Evolutionary conservation across 2,888 invertebrate genomes (phyloP).

Genomic region (Xestia rhomboidea): DNA sequence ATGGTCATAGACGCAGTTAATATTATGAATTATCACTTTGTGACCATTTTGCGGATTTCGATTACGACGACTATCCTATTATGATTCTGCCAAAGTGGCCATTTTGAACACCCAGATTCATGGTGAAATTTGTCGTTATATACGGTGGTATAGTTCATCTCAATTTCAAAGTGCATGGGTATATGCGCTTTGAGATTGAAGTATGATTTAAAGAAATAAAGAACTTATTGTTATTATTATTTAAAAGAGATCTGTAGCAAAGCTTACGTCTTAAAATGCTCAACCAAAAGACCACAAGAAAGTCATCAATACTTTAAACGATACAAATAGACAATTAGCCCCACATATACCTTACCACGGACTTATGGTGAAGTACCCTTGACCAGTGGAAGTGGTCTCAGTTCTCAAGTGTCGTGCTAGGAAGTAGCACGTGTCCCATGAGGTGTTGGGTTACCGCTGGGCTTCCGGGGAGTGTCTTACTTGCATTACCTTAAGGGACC

Average conservation of each 20-base stretch:
- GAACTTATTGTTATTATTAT: too few relatives aligned
- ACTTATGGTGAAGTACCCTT: constrained; percentile 27
- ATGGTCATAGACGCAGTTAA: too few relatives aligned
- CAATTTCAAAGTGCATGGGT: too few relatives aligned
- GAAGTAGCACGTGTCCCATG: constrained; percentile 81
- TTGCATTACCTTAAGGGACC: constrained; percentile 19
- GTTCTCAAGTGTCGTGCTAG: constrained; percentile 68
- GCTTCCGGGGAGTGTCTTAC: constrained; percentile 56
- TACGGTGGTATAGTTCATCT: too few relatives aligned
- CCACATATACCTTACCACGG: constrained; percentile 13
- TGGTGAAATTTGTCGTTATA: not conserved
- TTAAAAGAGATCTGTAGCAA: not conserved
- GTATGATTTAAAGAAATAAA: not conserved
- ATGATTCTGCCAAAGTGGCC: too few relatives aligned
- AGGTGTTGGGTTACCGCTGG: constrained; percentile 59
- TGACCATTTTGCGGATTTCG: too few relatives aligned
- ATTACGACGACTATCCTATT: too few relatives aligned
- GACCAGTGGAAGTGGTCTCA: constrained; percentile 75
- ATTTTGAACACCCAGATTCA: not conserved
- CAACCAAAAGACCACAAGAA: not conserved
- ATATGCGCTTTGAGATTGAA: too few relatives aligned
- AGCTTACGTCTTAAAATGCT: not conserved
- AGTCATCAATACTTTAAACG: not conserved
- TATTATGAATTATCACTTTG: too few relatives aligned
- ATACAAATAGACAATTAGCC: not conserved